These are phyloP conservation scores for Diaprepes abbreviatus DNA, from an alignment of 2,888 invertebrate genomes.

Conservation along the genomic window DNA sequence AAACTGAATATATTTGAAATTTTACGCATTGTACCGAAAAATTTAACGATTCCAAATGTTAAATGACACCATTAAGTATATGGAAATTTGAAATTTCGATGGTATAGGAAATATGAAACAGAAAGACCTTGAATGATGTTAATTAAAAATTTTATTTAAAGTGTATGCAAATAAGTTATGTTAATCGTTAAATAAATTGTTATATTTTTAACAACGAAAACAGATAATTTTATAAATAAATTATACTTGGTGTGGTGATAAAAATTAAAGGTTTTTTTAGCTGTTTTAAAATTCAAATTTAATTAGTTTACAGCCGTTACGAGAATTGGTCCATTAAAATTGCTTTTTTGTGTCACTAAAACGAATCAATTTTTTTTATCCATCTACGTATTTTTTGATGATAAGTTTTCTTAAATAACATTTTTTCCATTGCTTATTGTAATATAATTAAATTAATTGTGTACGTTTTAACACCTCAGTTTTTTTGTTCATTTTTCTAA, in stretches of 20 bases:
- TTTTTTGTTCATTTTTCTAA: too few species aligned
- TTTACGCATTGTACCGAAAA: constrained; percentile 2
- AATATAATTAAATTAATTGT: too few species aligned
- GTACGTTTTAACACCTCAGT: too few species aligned
- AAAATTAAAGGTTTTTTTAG: constrained; percentile 4
- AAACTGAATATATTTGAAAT: constrained; percentile 14
- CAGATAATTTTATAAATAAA: constrained; percentile 26
- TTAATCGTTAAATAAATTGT: constrained; percentile 38
- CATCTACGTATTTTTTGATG: background rate
- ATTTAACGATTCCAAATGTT: constrained; percentile 21
- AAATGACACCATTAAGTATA: constrained; percentile 28
- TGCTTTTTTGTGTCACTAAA: background rate
- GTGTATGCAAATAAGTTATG: constrained; percentile 43
- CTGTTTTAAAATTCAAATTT: constrained; percentile 12
- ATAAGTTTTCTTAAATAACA: background rate
- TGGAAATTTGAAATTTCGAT: constrained; percentile 36
- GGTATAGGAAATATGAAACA: constrained; percentile 34
- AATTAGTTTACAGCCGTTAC: background rate
- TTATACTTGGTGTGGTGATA: constrained; percentile 6
- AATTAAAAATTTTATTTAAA: constrained; percentile 43
- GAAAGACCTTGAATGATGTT: constrained; percentile 39
- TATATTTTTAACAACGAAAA: constrained; percentile 35
- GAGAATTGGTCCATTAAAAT: constrained; percentile 7
- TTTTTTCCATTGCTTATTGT: background rate
- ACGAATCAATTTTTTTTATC: background rate